Evolutionary conservation across 2,888 invertebrate genomes (phyloP).

Genomic region (Meteorus colon): DNA sequence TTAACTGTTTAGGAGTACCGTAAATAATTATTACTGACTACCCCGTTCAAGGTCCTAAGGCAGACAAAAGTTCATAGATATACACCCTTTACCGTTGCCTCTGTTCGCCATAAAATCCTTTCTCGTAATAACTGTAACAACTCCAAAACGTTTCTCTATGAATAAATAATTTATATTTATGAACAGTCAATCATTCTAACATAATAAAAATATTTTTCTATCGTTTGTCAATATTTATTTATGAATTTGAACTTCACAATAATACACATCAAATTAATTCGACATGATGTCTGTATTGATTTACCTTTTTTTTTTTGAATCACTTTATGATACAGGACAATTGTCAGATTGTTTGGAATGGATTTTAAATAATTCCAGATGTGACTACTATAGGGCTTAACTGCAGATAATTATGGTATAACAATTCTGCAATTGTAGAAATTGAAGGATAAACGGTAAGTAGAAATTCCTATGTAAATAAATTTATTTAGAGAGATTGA

Average conservation of each 20-base stretch:
- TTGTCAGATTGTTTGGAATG: too few relatives aligned
- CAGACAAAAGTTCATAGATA: not conserved
- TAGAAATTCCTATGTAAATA: too few relatives aligned
- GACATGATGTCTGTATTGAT: too few relatives aligned
- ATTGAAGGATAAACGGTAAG: too few relatives aligned
- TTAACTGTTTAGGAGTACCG: constrained; percentile 25
- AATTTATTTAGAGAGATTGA: not conserved
- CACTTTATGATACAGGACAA: too few relatives aligned
- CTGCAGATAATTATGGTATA: not conserved
- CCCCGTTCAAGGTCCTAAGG: constrained; percentile 1
- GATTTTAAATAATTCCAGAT: too few relatives aligned
- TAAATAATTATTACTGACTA: constrained; percentile 30
- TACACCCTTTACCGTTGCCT: constrained; percentile 10
- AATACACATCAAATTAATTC: too few relatives aligned
- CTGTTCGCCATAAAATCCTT: constrained; percentile 4
- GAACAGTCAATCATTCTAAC: not conserved
- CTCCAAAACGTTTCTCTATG: not conserved
- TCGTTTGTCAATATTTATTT: too few relatives aligned
- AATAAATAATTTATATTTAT: not conserved
- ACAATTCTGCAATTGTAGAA: not conserved
- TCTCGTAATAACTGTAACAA: constrained; percentile 10
- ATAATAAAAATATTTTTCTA: too few relatives aligned
- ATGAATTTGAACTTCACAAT: too few relatives aligned
- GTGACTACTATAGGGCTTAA: not conserved
- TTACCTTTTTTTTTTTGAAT: too few relatives aligned